A percentile compares a stretch with the other conserved stretches of the same genome.
Conservation (phyloP, 2,888 invertebrate species). For the Gymnocheta viridis region DNA sequence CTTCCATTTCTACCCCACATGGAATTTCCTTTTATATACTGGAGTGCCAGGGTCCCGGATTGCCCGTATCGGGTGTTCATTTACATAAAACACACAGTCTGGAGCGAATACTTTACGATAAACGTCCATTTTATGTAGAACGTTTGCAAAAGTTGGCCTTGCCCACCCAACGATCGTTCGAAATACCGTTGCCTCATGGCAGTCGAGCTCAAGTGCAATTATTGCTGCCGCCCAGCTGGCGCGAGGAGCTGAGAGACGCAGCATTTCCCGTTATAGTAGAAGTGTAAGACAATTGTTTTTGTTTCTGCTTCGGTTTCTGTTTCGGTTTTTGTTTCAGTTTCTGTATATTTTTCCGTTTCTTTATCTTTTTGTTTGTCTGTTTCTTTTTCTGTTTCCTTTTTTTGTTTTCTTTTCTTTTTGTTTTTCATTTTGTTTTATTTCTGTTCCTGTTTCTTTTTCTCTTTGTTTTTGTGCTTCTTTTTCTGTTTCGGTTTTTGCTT, state of each 20-base stretch:
- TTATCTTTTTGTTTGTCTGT: too few relatives aligned
- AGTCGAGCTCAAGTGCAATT: constrained; percentile 94
- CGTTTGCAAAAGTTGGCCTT: constrained; percentile 90
- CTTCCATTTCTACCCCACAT: constrained; percentile 79
- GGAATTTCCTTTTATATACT: constrained; percentile 87
- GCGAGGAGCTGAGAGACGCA: constrained; percentile 92
- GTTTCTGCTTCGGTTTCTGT: too few relatives aligned
- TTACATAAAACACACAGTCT: constrained; percentile 89
- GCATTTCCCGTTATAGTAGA: constrained; percentile 94
- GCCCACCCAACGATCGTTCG: constrained; percentile 91
- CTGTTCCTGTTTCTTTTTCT: too few relatives aligned
- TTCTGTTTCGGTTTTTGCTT: too few relatives aligned
- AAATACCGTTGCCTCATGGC: constrained; percentile 93
- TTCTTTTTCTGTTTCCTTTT: too few relatives aligned
- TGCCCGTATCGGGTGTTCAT: constrained; percentile 91
- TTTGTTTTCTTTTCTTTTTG: too few relatives aligned
- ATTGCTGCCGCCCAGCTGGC: constrained; percentile 93
- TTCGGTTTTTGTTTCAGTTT: too few relatives aligned
- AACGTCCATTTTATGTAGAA: constrained; percentile 86
- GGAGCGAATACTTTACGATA: constrained; percentile 90
- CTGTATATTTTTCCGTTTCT: too few relatives aligned
- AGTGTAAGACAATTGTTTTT: constrained; percentile 86
- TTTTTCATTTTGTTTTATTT: too few relatives aligned
- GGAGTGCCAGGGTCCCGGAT: constrained; percentile 95
- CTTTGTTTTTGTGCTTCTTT: too few relatives aligned